Conservation (phyloP, 2,888 invertebrate species). For the Lithophane socia region DNA sequence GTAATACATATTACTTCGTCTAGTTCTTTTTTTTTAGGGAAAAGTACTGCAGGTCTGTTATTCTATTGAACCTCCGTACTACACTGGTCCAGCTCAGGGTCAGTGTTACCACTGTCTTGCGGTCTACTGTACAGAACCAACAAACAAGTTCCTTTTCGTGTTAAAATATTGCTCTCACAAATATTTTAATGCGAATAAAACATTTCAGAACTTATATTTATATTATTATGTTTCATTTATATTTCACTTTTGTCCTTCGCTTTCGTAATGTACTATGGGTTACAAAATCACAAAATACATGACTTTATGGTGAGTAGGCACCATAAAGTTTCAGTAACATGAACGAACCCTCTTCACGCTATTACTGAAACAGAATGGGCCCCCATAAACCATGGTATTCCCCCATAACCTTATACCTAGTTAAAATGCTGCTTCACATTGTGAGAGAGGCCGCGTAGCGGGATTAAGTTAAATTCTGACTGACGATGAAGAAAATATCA, state of each 20-base stretch:
- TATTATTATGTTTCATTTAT: neutral
- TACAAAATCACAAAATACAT: slow-evolving; percentile 30
- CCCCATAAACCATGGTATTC: slow-evolving; percentile 46
- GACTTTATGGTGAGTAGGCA: slow-evolving; percentile 31
- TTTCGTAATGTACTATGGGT: neutral
- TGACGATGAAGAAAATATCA: no score
- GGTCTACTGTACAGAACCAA: no score
- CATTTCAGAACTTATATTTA: neutral
- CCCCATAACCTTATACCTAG: slow-evolving; percentile 16
- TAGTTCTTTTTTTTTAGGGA: neutral
- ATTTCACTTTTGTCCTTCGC: neutral
- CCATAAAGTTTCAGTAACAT: slow-evolving; percentile 44
- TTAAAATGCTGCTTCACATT: slow-evolving; percentile 22
- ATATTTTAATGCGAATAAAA: neutral
- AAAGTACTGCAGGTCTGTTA: no score
- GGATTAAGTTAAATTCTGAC: neutral
- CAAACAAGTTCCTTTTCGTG: neutral
- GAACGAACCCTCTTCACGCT: slow-evolving; percentile 43
- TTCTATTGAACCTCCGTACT: neutral
- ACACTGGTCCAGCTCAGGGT: neutral
- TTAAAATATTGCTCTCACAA: neutral
- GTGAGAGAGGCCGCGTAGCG: neutral
- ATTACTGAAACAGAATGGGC: slow-evolving; percentile 44
- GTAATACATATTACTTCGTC: neutral
- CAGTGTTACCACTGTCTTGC: neutral